Percentiles rank a stretch among this genome's conserved stretches.
Conservation (phyloP, 2,888 invertebrate genomes). For the Tipula unca region DNA sequence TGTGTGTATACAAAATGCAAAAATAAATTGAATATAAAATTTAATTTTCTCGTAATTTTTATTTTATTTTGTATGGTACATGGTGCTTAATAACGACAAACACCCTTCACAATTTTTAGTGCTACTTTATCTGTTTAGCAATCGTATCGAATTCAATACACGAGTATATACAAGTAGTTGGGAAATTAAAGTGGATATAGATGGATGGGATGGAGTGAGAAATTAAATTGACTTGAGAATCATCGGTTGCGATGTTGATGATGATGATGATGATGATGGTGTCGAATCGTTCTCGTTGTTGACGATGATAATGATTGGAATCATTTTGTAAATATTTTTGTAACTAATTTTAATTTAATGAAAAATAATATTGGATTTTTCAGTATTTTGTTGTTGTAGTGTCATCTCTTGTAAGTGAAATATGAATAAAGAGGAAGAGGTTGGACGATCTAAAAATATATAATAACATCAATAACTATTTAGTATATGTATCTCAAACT, state of each 20-base stretch:
- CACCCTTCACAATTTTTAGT: background rate
- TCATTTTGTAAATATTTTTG: background rate
- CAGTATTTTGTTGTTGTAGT: background rate
- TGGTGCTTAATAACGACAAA: background rate
- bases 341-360: background rate
- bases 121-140: background rate
- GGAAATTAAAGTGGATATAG: background rate
- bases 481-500: no score
- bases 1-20: background rate
- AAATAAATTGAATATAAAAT: background rate
- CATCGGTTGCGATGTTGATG: background rate
- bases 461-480: no score
- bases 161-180: background rate
- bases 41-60: background rate
- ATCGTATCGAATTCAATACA: slow-evolving; percentile 2
- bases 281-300: background rate
- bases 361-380: background rate
- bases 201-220: background rate
- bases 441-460: no score
- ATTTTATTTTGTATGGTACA: background rate
- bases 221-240: background rate
- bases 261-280: background rate
- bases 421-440: background rate
- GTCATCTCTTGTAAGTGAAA: background rate
- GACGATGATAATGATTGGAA: background rate